phyloP scores from a whole-genome alignment of 2,888 invertebrate genomes.

The Seira sanloemensis region DNA sequence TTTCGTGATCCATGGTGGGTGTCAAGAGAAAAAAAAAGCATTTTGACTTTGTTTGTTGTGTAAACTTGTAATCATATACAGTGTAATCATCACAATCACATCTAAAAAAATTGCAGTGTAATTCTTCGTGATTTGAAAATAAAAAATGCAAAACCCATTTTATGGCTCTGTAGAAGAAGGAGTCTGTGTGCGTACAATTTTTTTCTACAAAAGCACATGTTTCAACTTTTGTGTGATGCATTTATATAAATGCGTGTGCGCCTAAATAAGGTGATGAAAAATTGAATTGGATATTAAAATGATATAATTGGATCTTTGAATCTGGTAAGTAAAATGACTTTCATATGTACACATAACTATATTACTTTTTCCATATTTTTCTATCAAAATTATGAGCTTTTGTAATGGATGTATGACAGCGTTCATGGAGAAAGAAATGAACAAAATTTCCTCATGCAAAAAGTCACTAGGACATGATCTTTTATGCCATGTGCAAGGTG shows the following conservation, averaged over 20 bases:
- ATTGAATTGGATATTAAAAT: background rate
- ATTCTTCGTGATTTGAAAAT: no score
- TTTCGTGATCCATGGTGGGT: background rate
- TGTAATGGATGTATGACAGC: no score
- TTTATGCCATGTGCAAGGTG: no score
- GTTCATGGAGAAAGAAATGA: background rate
- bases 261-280: background rate
- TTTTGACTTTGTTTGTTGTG: slow-evolving; percentile 35
- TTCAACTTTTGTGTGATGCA: slow-evolving; percentile 1
- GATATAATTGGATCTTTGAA: slow-evolving; percentile 39
- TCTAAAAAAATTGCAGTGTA: no score
- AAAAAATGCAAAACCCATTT: no score
- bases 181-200: no score
- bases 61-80: slow-evolving; percentile 32
- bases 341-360: no score
- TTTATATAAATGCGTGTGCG: no score
- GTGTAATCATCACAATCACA: background rate
- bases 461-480: no score
- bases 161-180: background rate
- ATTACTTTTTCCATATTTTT: slow-evolving; percentile 25
- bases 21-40: slow-evolving; percentile 21
- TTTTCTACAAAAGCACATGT: slow-evolving; percentile 9
- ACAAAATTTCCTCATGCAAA: slow-evolving; percentile 28
- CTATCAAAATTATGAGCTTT: no score
- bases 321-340: slow-evolving; percentile 32